A percentile compares a stretch with the other conserved stretches of the same genome.
Conservation (phyloP, 1,140 invertebrate species). For the Diploscapter pachys region DNA sequence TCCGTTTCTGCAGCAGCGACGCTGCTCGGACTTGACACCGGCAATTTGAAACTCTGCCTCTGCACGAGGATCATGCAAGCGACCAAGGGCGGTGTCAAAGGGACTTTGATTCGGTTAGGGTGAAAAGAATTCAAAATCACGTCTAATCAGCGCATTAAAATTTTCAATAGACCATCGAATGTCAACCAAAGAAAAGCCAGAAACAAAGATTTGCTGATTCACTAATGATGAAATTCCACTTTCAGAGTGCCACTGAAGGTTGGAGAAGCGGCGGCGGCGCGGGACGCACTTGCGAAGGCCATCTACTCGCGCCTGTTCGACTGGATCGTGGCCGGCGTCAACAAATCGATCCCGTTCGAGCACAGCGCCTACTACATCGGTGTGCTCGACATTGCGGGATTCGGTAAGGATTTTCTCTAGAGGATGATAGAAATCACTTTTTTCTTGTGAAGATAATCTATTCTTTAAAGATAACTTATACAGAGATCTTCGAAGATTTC, state of each 20-base stretch:
- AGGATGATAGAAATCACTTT: not conserved
- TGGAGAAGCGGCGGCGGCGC: slow-evolving; percentile 78
- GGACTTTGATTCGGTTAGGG: slow-evolving; percentile 88
- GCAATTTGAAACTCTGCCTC: slow-evolving; percentile 78
- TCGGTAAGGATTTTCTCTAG: slow-evolving; percentile 68
- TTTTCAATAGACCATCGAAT: not conserved
- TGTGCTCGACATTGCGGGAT: slow-evolving; percentile 94
- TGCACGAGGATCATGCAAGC: slow-evolving; percentile 91
- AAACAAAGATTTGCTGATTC: not conserved
- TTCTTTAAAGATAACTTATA: no score
- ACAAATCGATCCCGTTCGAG: slow-evolving; percentile 72
- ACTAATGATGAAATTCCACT: not conserved
- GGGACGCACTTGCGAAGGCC: slow-evolving; percentile 90
- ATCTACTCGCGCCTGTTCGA: slow-evolving; percentile 93
- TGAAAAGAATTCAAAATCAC: not conserved
- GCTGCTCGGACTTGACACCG: slow-evolving; percentile 77
- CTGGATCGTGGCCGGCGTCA: slow-evolving; percentile 77
- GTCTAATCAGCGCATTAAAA: no score
- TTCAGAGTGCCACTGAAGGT: slow-evolving; percentile 86
- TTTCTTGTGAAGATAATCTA: no score
- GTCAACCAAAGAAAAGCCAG: not conserved
- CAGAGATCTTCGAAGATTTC: no score
- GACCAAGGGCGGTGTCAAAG: slow-evolving; percentile 83
- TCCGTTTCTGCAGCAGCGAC: slow-evolving; percentile 71
- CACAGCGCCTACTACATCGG: slow-evolving; percentile 85